These are phyloP conservation scores for Lepidotrigona ventralis DNA, from an alignment of 1,140 invertebrate species.

Conservation along the genomic window DNA sequence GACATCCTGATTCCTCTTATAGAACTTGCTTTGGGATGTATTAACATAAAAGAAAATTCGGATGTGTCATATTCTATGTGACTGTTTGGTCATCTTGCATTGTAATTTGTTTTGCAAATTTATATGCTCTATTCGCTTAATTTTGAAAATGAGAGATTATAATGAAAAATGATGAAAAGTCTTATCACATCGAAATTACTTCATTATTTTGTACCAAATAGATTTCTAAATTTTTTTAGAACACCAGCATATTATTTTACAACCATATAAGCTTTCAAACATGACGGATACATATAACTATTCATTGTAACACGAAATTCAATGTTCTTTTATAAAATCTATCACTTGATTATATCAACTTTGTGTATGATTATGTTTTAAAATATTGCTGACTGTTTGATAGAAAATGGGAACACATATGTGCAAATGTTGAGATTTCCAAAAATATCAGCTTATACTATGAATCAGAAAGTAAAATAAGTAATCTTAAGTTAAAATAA, in stretches of 20 bases:
- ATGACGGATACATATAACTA: background rate
- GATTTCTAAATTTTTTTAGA: background rate
- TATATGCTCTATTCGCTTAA: background rate
- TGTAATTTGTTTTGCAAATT: background rate
- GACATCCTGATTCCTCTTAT: conserved; percentile 37
- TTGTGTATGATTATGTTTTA: background rate
- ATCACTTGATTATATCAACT: background rate
- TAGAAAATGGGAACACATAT: background rate
- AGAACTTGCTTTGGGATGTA: conserved; percentile 26
- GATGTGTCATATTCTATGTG: background rate
- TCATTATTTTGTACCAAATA: background rate
- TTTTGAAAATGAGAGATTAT: background rate
- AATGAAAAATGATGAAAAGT: background rate
- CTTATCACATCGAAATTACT: no score
- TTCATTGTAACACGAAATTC: background rate
- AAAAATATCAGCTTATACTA: background rate
- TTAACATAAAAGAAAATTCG: conserved; percentile 58
- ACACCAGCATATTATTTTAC: background rate
- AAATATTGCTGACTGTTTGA: background rate
- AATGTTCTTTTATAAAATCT: background rate
- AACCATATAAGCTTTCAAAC: background rate
- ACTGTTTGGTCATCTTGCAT: background rate
- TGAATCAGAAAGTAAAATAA: background rate
- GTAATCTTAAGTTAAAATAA: background rate
- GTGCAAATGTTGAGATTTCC: background rate